A percentile compares a stretch with the other conserved stretches of the same genome.
Evolutionary conservation across 1,140 invertebrate species (phyloP).

Genomic region (Mylabris phalerata): DNA sequence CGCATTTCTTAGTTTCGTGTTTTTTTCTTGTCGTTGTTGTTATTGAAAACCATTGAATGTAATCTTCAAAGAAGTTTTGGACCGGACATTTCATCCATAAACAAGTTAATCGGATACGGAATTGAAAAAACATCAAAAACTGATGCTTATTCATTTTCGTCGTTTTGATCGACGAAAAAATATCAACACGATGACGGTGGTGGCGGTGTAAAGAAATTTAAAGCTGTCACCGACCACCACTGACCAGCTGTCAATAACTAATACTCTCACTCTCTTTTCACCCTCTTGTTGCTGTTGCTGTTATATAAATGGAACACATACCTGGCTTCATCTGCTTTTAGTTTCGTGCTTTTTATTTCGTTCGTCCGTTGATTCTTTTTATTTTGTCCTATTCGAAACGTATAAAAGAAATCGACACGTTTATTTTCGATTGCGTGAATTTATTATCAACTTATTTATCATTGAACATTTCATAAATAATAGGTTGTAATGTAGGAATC

Average conservation of each 20-base stretch:
- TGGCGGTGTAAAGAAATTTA: conserved; percentile 2
- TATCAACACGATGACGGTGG: background rate
- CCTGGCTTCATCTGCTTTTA: background rate
- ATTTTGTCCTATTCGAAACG: too few species aligned
- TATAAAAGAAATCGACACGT: too few species aligned
- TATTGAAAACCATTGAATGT: conserved; percentile 14
- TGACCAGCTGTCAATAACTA: conserved; percentile 20
- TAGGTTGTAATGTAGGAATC: too few species aligned
- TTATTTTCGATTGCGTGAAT: too few species aligned
- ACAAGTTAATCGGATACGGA: conserved; percentile 22
- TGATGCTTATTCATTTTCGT: conserved; percentile 14
- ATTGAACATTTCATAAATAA: too few species aligned
- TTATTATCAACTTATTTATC: too few species aligned
- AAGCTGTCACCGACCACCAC: conserved; percentile 14
- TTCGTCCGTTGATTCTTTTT: background rate
- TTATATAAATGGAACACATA: background rate
- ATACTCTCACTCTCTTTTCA: conserved; percentile 1
- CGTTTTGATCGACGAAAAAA: background rate
- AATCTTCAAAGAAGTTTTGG: conserved; percentile 9
- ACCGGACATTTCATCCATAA: conserved; percentile 16
- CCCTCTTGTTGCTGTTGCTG: background rate
- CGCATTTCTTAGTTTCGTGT: too few species aligned
- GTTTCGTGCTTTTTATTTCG: background rate
- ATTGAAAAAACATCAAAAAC: conserved; percentile 22
- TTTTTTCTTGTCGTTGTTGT: background rate